Conservation (phyloP, 2,797 vertebrate species). For the Orestias chungarensis region DNA sequence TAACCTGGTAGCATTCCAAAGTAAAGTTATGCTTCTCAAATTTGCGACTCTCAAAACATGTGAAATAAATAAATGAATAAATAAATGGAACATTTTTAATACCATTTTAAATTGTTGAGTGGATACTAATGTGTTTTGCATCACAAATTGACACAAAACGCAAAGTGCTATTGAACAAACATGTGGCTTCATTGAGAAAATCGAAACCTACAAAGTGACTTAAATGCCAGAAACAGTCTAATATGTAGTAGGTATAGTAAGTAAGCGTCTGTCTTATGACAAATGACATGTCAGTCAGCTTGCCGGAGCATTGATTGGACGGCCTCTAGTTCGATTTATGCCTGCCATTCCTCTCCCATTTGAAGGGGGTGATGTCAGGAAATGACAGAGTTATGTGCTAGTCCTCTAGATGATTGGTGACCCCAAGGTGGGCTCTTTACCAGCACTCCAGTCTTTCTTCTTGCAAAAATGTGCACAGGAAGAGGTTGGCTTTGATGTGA, state of each 20-base stretch:
- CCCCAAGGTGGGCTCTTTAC: constrained; percentile 63
- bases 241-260: constrained; percentile 52
- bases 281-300: constrained; percentile 69
- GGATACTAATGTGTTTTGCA: neutral
- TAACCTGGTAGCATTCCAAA: neutral
- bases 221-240: constrained; percentile 31
- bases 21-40: neutral
- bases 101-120: constrained; percentile 1
- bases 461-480: constrained; percentile 40
- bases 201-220: neutral
- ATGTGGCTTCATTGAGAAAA: neutral
- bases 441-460: constrained; percentile 43
- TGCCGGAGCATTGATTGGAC: constrained; percentile 75
- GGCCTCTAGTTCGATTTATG: constrained; percentile 73
- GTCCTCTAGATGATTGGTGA: constrained; percentile 75
- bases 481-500: constrained; percentile 35
- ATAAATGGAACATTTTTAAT: neutral
- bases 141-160: constrained; percentile 6
- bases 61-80: neutral
- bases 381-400: constrained; percentile 76
- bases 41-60: neutral
- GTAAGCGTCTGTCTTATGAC: constrained; percentile 59
- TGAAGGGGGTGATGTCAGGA: constrained; percentile 75
- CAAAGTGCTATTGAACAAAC: neutral
- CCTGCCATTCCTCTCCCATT: constrained; percentile 74